These are phyloP conservation scores for Rattus norvegicus DNA, from an alignment of 2,113 vertebrate genomes.

Conservation along the genomic window GRCr8 NC_086039.1:144336501-144337000, in stretches of 20 bases:
- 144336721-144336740: not conserved
- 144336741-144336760: not conserved
- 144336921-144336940: too few relatives aligned
- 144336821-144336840: too few relatives aligned
- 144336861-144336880: too few relatives aligned
- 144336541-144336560: not conserved
- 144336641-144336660: not conserved
- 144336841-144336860: too few relatives aligned
- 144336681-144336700: not conserved
- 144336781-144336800: not conserved
- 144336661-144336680: not conserved
- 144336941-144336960: too few relatives aligned
- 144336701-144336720: not conserved
- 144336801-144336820: too few relatives aligned
- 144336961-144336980: too few relatives aligned
- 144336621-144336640: not conserved
- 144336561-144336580: not conserved
- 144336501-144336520: too few relatives aligned
- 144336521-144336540: too few relatives aligned
- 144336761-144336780: not conserved
- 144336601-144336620: constrained; percentile 46
- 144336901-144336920: too few relatives aligned
- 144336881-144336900: too few relatives aligned
- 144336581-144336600: not conserved
- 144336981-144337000: too few relatives aligned